Evolutionary conservation across 2,888 invertebrate species (phyloP).

Genomic region (Choreutis nemorana): DNA sequence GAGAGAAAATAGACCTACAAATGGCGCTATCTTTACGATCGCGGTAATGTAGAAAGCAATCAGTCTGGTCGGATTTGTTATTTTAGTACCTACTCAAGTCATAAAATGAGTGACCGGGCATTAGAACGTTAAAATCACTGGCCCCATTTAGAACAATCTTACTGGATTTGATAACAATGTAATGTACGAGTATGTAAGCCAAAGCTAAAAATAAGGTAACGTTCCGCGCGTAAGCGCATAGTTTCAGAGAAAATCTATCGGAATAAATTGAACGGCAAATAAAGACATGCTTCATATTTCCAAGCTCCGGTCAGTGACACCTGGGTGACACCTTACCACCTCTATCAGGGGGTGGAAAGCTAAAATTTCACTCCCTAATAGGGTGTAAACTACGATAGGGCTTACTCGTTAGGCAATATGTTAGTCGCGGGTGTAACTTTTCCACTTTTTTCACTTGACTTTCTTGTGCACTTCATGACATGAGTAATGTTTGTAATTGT

Average conservation of each 20-base stretch:
- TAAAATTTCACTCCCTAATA: too few relatives aligned
- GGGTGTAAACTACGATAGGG: too few relatives aligned
- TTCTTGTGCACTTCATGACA: too few relatives aligned
- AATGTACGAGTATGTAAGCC: constrained; percentile 14
- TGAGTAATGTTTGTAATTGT: too few relatives aligned
- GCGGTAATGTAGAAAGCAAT: too few relatives aligned
- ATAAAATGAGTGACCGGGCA: constrained; percentile 25
- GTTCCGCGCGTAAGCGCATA: constrained; percentile 16
- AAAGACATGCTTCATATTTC: constrained; percentile 22
- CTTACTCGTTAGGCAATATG: not conserved
- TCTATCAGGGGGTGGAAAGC: too few relatives aligned
- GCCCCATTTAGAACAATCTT: constrained; percentile 31
- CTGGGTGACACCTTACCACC: constrained; percentile 1
- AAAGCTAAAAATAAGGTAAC: constrained; percentile 45
- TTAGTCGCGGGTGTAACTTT: not conserved
- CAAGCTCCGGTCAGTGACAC: constrained; percentile 36
- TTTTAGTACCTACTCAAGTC: too few relatives aligned
- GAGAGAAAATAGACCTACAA: too few relatives aligned
- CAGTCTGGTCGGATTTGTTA: too few relatives aligned
- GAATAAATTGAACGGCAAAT: constrained; percentile 22
- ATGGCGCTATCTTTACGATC: too few relatives aligned
- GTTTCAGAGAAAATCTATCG: not conserved
- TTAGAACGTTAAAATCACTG: constrained; percentile 24
- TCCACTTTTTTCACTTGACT: not conserved
- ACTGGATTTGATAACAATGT: constrained; percentile 17